These are phyloP conservation scores for Tenualosa thibaudeaui DNA, from an alignment of 2,797 vertebrate genomes.

Conservation along the genomic window DNA sequence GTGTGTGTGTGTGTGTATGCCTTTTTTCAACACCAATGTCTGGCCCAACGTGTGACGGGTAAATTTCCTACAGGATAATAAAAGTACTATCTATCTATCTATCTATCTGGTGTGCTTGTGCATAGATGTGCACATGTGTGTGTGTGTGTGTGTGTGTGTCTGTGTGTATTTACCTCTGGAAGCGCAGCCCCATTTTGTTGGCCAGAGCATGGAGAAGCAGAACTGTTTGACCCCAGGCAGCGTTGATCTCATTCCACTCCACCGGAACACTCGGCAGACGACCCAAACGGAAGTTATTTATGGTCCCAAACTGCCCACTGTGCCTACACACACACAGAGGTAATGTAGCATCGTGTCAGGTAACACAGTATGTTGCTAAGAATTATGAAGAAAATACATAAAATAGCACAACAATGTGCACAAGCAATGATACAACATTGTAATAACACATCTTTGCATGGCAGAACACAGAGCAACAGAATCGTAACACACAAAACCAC, in stretches of 20 bases:
- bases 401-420: no score
- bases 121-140: not conserved
- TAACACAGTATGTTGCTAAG: no score
- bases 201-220: slow-evolving; percentile 93
- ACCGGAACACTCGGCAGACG: slow-evolving; percentile 96
- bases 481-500: not conserved
- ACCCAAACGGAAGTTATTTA: slow-evolving; percentile 97
- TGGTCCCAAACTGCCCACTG: slow-evolving; percentile 97
- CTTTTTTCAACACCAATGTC: no score
- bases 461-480: no score
- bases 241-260: slow-evolving; percentile 99
- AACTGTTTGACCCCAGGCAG: slow-evolving; percentile 98
- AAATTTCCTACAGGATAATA: no score
- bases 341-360: slow-evolving; percentile 52
- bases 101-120: not conserved
- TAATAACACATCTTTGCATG: no score
- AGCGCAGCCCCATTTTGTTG: slow-evolving; percentile 96
- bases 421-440: no score
- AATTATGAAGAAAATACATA: no score
- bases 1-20: not conserved
- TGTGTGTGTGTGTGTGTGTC: not conserved
- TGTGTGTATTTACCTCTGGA: slow-evolving; percentile 82
- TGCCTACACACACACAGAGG: slow-evolving; percentile 76
- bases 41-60: no score
- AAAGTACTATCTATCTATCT: no score